Evolutionary conservation across 2,113 vertebrate species (phyloP), one percentile per base, ranked within the genome.

Genomic region (Cyrtonyx montezumae): DNA sequence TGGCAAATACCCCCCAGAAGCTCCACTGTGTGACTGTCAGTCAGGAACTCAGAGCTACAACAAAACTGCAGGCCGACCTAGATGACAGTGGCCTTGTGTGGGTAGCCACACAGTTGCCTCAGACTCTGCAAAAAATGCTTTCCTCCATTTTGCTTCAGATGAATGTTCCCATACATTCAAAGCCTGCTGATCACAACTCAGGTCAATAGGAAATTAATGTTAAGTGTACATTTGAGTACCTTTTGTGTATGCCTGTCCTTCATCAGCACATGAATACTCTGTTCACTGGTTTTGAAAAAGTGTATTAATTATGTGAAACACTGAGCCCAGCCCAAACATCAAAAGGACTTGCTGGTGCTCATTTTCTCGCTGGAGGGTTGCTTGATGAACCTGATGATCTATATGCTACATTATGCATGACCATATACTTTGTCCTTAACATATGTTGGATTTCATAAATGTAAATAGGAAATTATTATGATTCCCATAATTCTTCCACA

Each of bases 331-430:
- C 88, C 67, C 91, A 88, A 55, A 91, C 55, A 91, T 93, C 92
- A 96, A 84, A 96, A 96, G 88, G 45, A 69, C 16, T 58, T 81
- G 53, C 42, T 66, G 75, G 48, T 94, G 58, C 81, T 93, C 45
- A 77, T 55, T 32, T 91, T 92, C 62, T 62, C 42, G 79, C 73
- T 92, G 80, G 45, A 84, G 45, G 30, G 71, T 92, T 91, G 25
- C 67, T 66, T 92, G 77, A 91, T 15, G 56, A 89, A 75, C 63
- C 17, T 21, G 62, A 45, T 18, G 23, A 76, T 93, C 53, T 84
- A 26, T 66, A 26, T 63, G 55, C 51, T 84, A 22, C 75, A 32
- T 48, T 58, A 48, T 77, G 59, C 36, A 34, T 66, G 36, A 69
- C 28, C 55, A 42, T 87, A 45, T 48, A 75, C 53, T 84, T 88